phyloP scores from a whole-genome alignment of 1,140 invertebrate species.

The Lepidostoma basale region DNA sequence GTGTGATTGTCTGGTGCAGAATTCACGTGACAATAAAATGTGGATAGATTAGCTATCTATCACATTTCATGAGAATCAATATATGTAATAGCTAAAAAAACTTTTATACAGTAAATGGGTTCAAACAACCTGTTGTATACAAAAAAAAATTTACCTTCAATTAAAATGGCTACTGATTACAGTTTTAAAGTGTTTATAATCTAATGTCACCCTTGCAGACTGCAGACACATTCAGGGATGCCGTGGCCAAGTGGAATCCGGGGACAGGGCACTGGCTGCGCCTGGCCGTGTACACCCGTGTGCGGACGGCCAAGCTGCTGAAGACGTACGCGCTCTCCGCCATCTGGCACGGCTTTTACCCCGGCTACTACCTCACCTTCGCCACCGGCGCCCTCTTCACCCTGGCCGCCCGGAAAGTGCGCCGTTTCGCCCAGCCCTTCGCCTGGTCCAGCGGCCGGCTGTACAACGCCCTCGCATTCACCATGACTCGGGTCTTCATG shows the following conservation, averaged over 20 bases:
- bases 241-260: slow-evolving; percentile 90
- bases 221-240: slow-evolving; percentile 77
- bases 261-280: slow-evolving; percentile 91
- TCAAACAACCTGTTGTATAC: no score
- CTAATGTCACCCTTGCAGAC: slow-evolving; percentile 62
- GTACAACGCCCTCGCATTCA: slow-evolving; percentile 80
- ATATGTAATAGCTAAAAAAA: no score
- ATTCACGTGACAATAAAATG: no score
- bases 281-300: slow-evolving; percentile 84
- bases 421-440: slow-evolving; percentile 78
- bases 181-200: slow-evolving; percentile 2
- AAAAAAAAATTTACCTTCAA: no score
- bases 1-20: no score
- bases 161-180: no score
- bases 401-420: slow-evolving; percentile 75
- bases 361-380: slow-evolving; percentile 97
- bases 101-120: no score
- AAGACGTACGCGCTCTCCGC: slow-evolving; percentile 89
- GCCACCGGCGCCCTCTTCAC: slow-evolving; percentile 87
- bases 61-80: no score
- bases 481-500: slow-evolving; percentile 80
- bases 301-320: slow-evolving; percentile 65
- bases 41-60: no score
- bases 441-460: slow-evolving; percentile 69
- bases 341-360: slow-evolving; percentile 97